These are phyloP conservation scores for Megalurothrips usitatus DNA, from an alignment of 2,888 invertebrate species.

Conservation along the genomic window DNA sequence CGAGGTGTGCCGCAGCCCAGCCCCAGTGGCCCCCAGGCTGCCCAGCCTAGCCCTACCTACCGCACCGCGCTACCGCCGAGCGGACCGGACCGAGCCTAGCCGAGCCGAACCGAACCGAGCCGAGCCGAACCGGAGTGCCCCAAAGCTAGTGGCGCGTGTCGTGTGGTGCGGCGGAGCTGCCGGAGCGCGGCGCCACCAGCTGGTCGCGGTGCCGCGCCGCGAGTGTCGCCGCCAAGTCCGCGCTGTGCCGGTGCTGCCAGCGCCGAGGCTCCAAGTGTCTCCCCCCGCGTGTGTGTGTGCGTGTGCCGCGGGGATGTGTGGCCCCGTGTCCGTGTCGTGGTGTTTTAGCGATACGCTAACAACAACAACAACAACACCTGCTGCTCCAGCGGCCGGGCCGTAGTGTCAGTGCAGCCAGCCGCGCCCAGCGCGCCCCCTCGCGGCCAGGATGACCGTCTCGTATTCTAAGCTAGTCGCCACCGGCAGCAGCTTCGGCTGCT, in stretches of 20 bases:
- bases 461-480: conserved; percentile 88
- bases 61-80: too few species aligned
- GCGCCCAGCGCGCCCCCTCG: background rate
- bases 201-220: background rate
- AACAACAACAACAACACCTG: background rate
- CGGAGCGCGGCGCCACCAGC: background rate
- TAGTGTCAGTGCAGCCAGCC: background rate
- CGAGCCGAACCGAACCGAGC: background rate
- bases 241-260: background rate
- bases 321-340: background rate
- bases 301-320: background rate
- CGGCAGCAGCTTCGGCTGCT: conserved; percentile 88
- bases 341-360: too few species aligned
- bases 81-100: background rate
- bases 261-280: too few species aligned
- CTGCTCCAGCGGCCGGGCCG: background rate
- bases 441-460: conserved; percentile 70
- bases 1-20: background rate
- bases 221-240: background rate
- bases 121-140: background rate
- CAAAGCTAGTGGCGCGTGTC: background rate
- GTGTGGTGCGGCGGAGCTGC: background rate
- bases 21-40: background rate
- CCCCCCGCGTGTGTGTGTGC: background rate
- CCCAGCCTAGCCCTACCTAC: background rate